Base-by-base conservation (phyloP, 2,797 vertebrate species). In the Tachyglossus aculeatus region DNA sequence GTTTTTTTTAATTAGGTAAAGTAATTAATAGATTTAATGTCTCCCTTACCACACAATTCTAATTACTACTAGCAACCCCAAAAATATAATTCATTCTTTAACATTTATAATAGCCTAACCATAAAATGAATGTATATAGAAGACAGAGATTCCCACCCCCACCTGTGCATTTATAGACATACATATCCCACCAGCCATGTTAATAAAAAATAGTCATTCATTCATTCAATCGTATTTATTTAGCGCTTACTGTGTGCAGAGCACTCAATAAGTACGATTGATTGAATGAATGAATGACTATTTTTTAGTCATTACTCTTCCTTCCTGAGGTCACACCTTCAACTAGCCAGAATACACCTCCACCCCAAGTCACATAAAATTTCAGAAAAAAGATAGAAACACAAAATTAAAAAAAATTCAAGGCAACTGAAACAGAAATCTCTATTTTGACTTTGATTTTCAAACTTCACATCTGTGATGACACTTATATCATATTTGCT, bases 401-500 rank as follows among this genome's bases (percentile, higher is more conserved):
- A 36, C 65, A 61, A 47, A 47, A 64, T 47, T 37, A 41, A 74
- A 67, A 56, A 79, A 51, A 63, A 66, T 78, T 56, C 36, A 16
- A 31, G 74, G 52, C 43, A 74, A 74, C 66, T 41, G 63, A 40
- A 25, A 1, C 61, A 61, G 75, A 61, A 60, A 47, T 67, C 39
- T 65, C 24, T 14, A 25, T 22, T 74, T 55, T 50, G 74, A 71
- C 74, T 80, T 71, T 68, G 80, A 78, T 76, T 85, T 64, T 47
- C 13, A 39, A 51, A 37, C 54, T 77, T 56, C 45, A 40, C 71
- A 77, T 38, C 70, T 78, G 21, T 65, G 72, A 31, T 40, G 71
- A 32, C 33, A 55, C 44, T 71, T 51, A 59, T 31, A 60, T 67
- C 56, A 60, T 0, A n/a, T 40, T 78, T 72, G 70, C 15, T 18